These are phyloP conservation scores for Centruroides vittatus DNA, from an alignment of 1,140 invertebrate species.

Conservation along the genomic window DNA sequence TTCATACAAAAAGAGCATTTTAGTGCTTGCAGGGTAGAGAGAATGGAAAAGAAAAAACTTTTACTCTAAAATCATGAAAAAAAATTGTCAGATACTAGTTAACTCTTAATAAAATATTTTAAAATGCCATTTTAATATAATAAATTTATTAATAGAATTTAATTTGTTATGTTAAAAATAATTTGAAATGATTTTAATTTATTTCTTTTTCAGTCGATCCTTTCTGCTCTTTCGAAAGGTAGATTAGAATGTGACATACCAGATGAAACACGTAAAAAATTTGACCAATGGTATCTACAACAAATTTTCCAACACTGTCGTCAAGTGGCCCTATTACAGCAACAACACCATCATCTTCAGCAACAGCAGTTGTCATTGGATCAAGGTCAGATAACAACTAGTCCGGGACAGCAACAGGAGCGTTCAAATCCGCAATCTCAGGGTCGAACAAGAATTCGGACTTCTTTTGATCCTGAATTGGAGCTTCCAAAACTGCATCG, in stretches of 20 bases:
- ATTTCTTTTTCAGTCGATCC: constrained; percentile 6
- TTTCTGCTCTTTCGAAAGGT: constrained; percentile 14
- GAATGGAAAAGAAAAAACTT: no score
- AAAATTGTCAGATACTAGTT: no score
- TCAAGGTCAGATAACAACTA: no score
- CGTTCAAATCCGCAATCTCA: neutral
- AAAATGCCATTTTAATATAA: no score
- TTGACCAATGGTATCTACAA: constrained; percentile 32
- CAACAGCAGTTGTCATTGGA: constrained; percentile 27
- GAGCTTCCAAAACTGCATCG: constrained; percentile 85
- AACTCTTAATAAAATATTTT: no score
- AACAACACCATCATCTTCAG: constrained; percentile 37
- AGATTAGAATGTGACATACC: constrained; percentile 22
- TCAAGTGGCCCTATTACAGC: constrained; percentile 24
- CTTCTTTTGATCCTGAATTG: constrained; percentile 84
- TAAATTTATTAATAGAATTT: no score
- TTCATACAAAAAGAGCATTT: no score
- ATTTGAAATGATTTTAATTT: no score
- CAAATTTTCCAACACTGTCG: constrained; percentile 24
- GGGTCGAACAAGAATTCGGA: constrained; percentile 26
- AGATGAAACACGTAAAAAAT: constrained; percentile 27
- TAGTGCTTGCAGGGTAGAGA: no score
- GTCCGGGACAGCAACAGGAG: neutral
- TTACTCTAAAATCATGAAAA: no score
- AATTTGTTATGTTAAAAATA: no score